Evolutionary conservation across 2,888 invertebrate species (phyloP).

Genomic region (Lochmaea capreae): DNA sequence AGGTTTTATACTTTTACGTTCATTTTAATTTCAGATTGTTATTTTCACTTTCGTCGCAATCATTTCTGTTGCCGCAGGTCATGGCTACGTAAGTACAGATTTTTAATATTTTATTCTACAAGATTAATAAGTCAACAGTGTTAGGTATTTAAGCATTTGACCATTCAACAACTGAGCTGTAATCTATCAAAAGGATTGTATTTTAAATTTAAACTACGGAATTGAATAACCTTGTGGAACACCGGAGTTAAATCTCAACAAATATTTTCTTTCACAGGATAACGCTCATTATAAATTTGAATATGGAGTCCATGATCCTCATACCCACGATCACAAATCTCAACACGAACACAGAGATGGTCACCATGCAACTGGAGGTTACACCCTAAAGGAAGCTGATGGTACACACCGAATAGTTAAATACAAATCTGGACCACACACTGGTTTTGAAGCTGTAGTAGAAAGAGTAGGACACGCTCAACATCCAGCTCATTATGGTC

Average conservation of each 20-base stretch:
- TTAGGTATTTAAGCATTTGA: no score
- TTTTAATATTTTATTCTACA: not conserved
- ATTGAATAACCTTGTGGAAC: no score
- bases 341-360: slow-evolving; percentile 62
- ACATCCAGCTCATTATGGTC: slow-evolving; percentile 52
- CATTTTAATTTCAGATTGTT: slow-evolving; percentile 19
- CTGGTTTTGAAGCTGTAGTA: slow-evolving; percentile 53
- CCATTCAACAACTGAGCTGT: no score
- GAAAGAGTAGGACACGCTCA: slow-evolving; percentile 52
- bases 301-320: slow-evolving; percentile 63
- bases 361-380: slow-evolving; percentile 61
- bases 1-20: not conserved
- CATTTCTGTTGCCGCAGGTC: slow-evolving; percentile 6
- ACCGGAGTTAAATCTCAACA: no score
- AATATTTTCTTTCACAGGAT: slow-evolving; percentile 24
- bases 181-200: no score
- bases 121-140: no score
- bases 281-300: slow-evolving; percentile 59
- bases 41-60: slow-evolving; percentile 6
- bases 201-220: no score
- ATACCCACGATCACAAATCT: slow-evolving; percentile 62
- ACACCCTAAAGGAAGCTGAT: slow-evolving; percentile 62
- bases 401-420: slow-evolving; percentile 62
- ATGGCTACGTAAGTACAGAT: slow-evolving; percentile 28
- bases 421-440: slow-evolving; percentile 53